Evolutionary conservation across 2,888 invertebrate genomes (phyloP), one percentile per base, ranked within the genome.

Genomic region (Agrochola circellaris): DNA sequence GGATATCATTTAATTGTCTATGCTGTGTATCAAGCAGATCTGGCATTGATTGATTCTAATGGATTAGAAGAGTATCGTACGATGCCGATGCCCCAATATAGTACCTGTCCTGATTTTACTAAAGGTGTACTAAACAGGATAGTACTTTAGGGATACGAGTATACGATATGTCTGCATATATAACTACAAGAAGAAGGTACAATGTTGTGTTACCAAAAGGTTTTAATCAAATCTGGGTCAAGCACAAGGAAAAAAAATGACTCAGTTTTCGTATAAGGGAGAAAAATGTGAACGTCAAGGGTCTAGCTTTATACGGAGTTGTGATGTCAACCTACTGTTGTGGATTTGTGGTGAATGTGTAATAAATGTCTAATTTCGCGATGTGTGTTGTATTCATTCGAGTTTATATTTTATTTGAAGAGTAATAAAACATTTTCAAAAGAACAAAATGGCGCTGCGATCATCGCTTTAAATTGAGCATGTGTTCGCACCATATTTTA

Each of bases 261-360:
- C 60, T 86, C 67, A 70, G 34, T 45, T 48, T 30, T 56, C 77
- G n/a, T 78, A 60, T 67, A 75, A 42, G 76, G 78, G 34, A 67
- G 4, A 81, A 78, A 86, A 69, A 73, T 83, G 74, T 67, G 51
- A 30, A 56, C n/a, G 48, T 70, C 60, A 72, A 77, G 74, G 83
- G 84, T 65, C 67, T 77, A 78, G 69, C 86, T 75, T 34, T 71
- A 86, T 38, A 77, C 58, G 62, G 75, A 69, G 54, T 38, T 56
- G 61, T 71, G 64, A 65, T 73, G 70, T 81, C 54, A 75, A n/a
- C 34, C 67, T 67, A 60, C 62, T 75, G 61, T 71, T 45, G 45
- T 58, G 34, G 17, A 30, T 9, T 30, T 67, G 20, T 73, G 5
- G 42, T 69, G 20, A 62, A 45, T 60, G 67, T 77, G 71, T 62